Evolutionary conservation across 2,113 vertebrate species (phyloP).

Genomic region (Pteropus alecto): DNA sequence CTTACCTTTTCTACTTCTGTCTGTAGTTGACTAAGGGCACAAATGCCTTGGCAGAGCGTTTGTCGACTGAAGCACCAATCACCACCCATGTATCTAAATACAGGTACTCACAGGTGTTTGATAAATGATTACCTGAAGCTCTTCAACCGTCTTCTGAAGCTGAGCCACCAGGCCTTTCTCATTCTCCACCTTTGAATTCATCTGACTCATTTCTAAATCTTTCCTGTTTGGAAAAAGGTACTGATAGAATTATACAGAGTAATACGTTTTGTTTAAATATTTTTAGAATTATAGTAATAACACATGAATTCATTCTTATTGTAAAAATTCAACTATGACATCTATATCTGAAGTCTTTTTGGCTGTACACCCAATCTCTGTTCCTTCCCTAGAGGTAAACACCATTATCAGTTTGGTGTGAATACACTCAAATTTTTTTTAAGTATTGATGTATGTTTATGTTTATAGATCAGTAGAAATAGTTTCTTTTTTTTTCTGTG

Average conservation of each 20-base stretch:
- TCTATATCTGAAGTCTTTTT: neutral
- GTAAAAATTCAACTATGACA: neutral
- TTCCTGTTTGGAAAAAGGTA: neutral
- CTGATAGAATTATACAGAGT: neutral
- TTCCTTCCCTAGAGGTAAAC: neutral
- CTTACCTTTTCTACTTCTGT: neutral
- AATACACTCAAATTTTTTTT: neutral
- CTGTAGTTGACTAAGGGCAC: neutral
- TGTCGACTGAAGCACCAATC: neutral
- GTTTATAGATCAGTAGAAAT: neutral
- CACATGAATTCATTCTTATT: neutral
- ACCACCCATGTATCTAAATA: neutral
- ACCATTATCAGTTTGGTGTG: neutral
- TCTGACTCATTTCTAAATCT: constrained; percentile 21
- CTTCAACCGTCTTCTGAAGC: neutral
- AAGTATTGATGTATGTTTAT: neutral
- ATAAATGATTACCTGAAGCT: neutral
- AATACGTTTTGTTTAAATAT: neutral
- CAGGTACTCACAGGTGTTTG: neutral
- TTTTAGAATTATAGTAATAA: neutral
- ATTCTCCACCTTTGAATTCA: neutral
- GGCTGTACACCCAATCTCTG: neutral
- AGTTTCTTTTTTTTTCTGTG: neutral
- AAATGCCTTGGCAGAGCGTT: neutral
- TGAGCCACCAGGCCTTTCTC: neutral